Evolutionary conservation across 2,888 invertebrate species (phyloP).

Genomic region (Gymnoscelis rufifasciata): DNA sequence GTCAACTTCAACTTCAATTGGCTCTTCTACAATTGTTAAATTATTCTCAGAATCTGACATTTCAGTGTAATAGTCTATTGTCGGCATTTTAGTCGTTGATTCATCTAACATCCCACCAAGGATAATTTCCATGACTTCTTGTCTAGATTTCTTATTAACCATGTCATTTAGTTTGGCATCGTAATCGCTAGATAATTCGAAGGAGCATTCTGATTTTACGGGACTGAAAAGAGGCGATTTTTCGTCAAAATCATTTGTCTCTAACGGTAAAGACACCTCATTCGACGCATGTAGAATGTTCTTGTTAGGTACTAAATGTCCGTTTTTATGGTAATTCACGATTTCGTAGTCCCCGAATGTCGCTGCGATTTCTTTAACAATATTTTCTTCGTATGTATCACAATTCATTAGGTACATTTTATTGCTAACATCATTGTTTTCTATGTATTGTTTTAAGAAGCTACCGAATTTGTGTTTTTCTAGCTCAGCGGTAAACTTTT

Average conservation of each 20-base stretch:
- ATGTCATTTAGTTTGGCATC: conserved; percentile 67
- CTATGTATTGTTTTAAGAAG: conserved; percentile 48
- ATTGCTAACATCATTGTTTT: conserved; percentile 34
- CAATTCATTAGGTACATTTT: conserved; percentile 65
- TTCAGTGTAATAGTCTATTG: conserved; percentile 59
- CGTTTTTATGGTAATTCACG: conserved; percentile 61
- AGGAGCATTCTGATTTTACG: conserved; percentile 67
- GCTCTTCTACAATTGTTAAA: conserved; percentile 24
- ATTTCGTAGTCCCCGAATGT: conserved; percentile 54
- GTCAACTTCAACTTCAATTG: not conserved
- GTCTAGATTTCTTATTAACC: conserved; percentile 65
- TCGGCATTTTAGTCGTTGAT: conserved; percentile 54
- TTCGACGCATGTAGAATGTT: conserved; percentile 53
- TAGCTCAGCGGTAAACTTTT: conserved; percentile 57
- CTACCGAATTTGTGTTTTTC: conserved; percentile 50
- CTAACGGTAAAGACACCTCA: conserved; percentile 57
- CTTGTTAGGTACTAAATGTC: conserved; percentile 49
- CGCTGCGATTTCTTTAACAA: conserved; percentile 53
- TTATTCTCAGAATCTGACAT: conserved; percentile 31
- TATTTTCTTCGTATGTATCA: conserved; percentile 57
- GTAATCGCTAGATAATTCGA: conserved; percentile 66
- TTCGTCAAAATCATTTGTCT: conserved; percentile 32
- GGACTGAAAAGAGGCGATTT: conserved; percentile 54
- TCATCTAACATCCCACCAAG: conserved; percentile 57
- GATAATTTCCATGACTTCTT: conserved; percentile 75